Percentiles rank a stretch among this genome's conserved stretches.
These are phyloP conservation scores for Drosophila macrospina DNA, from an alignment of 2,888 invertebrate genomes.

Conservation along the genomic window DNA sequence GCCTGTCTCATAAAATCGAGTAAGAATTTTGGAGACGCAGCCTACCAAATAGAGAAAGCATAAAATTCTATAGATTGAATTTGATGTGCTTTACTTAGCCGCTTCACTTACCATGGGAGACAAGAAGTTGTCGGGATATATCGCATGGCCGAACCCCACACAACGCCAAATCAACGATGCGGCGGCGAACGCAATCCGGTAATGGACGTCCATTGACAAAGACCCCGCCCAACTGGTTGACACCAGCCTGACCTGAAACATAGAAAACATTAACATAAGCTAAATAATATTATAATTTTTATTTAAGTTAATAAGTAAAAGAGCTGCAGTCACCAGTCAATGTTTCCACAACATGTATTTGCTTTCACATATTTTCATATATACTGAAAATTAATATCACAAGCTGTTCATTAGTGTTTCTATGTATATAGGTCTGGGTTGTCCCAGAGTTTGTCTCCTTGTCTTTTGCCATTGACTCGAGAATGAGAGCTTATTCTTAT, in stretches of 20 bases:
- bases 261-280: background rate
- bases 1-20: conserved; percentile 98
- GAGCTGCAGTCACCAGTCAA: no score
- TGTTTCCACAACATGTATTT: no score
- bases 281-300: background rate
- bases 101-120: conserved; percentile 90
- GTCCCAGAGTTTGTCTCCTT: no score
- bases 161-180: conserved; percentile 97
- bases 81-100: background rate
- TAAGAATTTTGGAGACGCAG: conserved; percentile 98
- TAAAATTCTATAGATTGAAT: conserved; percentile 5
- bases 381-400: no score
- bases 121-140: conserved; percentile 97
- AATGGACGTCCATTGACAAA: conserved; percentile 99
- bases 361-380: no score
- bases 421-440: no score
- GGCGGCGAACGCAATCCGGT: conserved; percentile 96
- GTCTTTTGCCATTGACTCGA: no score
- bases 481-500: no score
- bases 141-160: conserved; percentile 98
- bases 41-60: conserved; percentile 84
- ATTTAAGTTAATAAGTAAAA: background rate
- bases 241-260: conserved; percentile 95
- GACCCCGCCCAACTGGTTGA: conserved; percentile 98
- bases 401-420: no score